Base-by-base conservation (phyloP, 2,888 invertebrate genomes). In the Mesorhabditis sp. region DNA sequence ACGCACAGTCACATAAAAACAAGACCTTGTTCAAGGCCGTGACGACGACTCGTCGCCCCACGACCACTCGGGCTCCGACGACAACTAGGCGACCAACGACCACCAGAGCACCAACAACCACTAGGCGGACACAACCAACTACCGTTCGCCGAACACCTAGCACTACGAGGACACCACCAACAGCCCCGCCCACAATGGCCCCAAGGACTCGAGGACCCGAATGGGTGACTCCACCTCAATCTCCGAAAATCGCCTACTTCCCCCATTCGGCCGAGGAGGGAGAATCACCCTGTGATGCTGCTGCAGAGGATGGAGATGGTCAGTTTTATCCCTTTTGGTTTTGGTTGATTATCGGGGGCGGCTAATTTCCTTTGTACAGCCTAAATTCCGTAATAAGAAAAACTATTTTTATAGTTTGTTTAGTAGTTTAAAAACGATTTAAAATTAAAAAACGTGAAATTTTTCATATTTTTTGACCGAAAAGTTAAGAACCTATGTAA, bases 251-350 rank as follows among this genome's bases (percentile, higher is more conserved):
- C 58, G 58, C 58, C n/a, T 50, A 50, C n/a, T 50, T 50, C 58
- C 58, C 58, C 2, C 58, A 50, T 50, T 50, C 58, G 7, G 58
- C 58, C 2, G 58, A 50, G n/a, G 58, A 50, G 58, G 58, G 58
- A 13, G 58, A 50, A 50, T 50, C 58, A n/a, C 58, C 58, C 10
- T 50, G 58, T 50, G 58, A 50, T 50, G 58, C 58, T 50, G 58
- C 58, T 50, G 58, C 58, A 50, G 58, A 50, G 7, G 58, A 50
- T 13, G 58, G 58, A 50, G 58, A 50, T 50, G 58, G 58, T 50
- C 58, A 50, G 58, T 50, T 28, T 28, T 28, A 28, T 28, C 28
- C 28, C 28, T 28, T 28, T 28, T 28, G 28, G 28, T 28, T 28
- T 28, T 28, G 28, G 28, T 28, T 28, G 28, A 28, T 28, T 28